Percentiles rank a stretch among this genome's conserved stretches.
phyloP scores from a whole-genome alignment of 2,888 invertebrate genomes.

The Spialia ferax region DNA sequence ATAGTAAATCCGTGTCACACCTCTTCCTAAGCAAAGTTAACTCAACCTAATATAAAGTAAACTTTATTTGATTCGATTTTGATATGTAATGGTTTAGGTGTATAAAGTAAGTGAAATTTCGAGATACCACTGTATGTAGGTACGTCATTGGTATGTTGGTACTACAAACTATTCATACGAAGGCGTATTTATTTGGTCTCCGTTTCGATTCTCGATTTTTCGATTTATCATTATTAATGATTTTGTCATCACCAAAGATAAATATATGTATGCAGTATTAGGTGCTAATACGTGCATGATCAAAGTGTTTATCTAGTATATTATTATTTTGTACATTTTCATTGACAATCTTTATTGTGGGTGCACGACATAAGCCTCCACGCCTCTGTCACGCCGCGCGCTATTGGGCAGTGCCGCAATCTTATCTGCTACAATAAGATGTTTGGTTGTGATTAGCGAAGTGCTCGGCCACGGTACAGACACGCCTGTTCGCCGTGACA shows the following conservation, averaged over 20 bases:
- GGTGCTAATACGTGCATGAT: background rate
- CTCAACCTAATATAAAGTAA: background rate
- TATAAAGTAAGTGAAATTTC: no score
- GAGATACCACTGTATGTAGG: no score
- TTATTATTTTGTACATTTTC: background rate
- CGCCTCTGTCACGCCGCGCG: background rate
- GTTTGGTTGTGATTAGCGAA: background rate
- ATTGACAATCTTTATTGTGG: background rate
- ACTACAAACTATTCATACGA: no score
- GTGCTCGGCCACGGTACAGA: background rate
- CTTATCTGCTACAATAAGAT: background rate
- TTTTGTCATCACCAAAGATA: no score
- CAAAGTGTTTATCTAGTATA: background rate
- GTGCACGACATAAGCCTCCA: background rate
- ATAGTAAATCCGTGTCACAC: background rate
- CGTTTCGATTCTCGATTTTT: no score
- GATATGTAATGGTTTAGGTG: background rate
- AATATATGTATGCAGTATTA: no score
- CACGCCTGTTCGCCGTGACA: slow-evolving; percentile 1
- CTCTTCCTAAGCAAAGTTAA: background rate
- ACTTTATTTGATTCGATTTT: background rate
- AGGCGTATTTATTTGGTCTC: no score
- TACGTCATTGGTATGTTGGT: no score
- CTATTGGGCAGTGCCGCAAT: background rate
- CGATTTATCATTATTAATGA: no score